Evolutionary conservation across 1,140 invertebrate genomes (phyloP), one percentile per base, ranked within the genome.

Genomic region (Trichonephila clavipes): DNA sequence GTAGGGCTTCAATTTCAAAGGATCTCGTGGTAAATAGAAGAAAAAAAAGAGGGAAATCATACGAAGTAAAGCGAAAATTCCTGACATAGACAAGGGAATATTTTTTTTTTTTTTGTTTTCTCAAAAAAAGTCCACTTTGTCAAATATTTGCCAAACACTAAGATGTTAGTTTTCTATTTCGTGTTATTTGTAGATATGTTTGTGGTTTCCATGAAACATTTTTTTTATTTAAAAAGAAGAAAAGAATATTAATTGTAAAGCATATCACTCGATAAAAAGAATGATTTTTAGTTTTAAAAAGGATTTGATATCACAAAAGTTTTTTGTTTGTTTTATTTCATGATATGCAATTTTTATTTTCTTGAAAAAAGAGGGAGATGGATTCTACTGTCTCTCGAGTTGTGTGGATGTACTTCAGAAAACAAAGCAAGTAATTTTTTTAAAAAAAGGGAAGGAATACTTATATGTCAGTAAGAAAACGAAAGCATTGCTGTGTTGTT

Each of bases 1-100:
- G 69, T 34, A 34, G 72, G 72, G 89, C 21, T 90, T 90, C 89
- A 90, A 90, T 90, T 90, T 90, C 89, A 90, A 90, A 90, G 89
- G 18, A 90, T 90, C 24, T 66, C 69, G 44, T 72, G 66, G 62
- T 28, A 69, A 64, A 64, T 72, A 64, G 21, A 82, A 40, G 34
- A 40, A 40, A 58, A 77, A 59, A 90, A 90, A 82, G 58, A n/a
- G 61, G 44, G 72, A 72, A 59, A 51, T 58, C 44, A 34, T 34
- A 44, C 40, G 59, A 81, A 82, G 58, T n/a, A 62, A 90, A 81
- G 59, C 72, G 66, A 82, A 90, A 59, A 77, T 82, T 90, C 72
- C 51, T 90, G 69, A 34, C 69, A 81, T 66, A 89, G 62, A 77
- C 24, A 21, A 24, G 7, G 3, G 14, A 88, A 88, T 69, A 34